phyloP scores from a whole-genome alignment of 92 coral and sea anemone species.

The Parazoanthus darwini region DNA sequence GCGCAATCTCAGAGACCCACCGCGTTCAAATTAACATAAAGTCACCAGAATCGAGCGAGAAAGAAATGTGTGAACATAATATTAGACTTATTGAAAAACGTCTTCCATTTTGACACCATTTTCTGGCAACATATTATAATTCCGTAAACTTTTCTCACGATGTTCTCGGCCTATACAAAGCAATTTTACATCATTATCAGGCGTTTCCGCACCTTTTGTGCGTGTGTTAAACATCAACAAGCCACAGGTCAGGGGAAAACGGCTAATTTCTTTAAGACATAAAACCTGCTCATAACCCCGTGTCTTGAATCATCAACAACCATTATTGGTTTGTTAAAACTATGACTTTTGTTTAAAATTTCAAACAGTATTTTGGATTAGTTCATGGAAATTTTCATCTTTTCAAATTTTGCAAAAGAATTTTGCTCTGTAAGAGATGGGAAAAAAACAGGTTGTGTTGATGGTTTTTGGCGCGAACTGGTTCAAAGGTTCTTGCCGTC shows the following conservation, averaged over 20 bases:
- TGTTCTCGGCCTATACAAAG: constrained; percentile 34
- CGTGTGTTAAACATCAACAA: constrained; percentile 20
- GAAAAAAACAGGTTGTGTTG: not conserved
- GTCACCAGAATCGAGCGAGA: not conserved
- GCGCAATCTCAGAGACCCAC: not conserved
- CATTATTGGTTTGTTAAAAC: constrained; percentile 20
- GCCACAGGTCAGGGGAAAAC: constrained; percentile 27
- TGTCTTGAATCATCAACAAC: constrained; percentile 29
- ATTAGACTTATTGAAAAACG: not conserved
- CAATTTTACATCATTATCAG: constrained; percentile 38
- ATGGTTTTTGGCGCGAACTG: not conserved
- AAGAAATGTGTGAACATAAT: not conserved
- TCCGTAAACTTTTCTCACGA: constrained; percentile 36
- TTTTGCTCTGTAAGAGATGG: not conserved
- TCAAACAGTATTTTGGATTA: constrained; percentile 18
- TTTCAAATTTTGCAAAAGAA: not conserved
- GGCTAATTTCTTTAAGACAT: constrained; percentile 42
- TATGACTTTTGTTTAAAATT: not conserved
- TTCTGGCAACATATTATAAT: constrained; percentile 18
- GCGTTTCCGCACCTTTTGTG: constrained; percentile 35
- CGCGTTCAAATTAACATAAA: not conserved
- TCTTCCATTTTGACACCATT: constrained; percentile 23
- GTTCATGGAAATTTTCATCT: not conserved
- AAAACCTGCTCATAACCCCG: constrained; percentile 46
- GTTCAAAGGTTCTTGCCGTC: not conserved